Evolutionary conservation across 2,888 invertebrate genomes (phyloP).

Genomic region (Lampropteryx suffumata): DNA sequence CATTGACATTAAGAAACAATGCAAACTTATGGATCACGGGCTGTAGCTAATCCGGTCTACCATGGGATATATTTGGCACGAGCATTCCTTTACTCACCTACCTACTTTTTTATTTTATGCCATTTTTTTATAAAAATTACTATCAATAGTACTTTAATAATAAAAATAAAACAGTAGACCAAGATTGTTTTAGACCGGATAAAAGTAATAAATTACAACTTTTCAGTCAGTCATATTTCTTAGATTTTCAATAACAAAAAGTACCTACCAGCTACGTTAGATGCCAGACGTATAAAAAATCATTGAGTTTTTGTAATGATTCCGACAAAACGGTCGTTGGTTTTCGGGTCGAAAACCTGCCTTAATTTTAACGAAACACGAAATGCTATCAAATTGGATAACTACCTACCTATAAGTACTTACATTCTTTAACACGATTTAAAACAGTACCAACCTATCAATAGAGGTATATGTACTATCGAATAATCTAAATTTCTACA

Average conservation of each 20-base stretch:
- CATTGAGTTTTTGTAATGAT: constrained; percentile 52
- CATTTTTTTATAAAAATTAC: no score
- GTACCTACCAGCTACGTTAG: constrained; percentile 5
- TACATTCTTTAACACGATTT: no score
- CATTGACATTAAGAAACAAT: constrained; percentile 34
- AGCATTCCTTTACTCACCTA: background rate
- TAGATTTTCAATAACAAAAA: constrained; percentile 4
- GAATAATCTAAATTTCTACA: no score
- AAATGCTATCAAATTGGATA: constrained; percentile 32
- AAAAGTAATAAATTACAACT: no score
- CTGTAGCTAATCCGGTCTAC: constrained; percentile 14
- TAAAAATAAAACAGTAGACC: no score
- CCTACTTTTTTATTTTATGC: no score
- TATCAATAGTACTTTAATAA: no score
- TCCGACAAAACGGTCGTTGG: constrained; percentile 43
- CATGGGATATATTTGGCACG: constrained; percentile 6
- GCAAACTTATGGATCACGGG: constrained; percentile 26
- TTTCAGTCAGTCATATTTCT: background rate
- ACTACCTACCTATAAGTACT: background rate
- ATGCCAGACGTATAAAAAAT: constrained; percentile 51
- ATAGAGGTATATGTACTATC: no score
- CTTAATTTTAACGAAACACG: constrained; percentile 48
- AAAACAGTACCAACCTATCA: no score
- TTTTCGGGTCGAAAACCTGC: constrained; percentile 55
- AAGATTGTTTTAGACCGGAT: no score